Conservation (phyloP, 2,113 vertebrate genomes). For the Periophthalmus modestus region DNA sequence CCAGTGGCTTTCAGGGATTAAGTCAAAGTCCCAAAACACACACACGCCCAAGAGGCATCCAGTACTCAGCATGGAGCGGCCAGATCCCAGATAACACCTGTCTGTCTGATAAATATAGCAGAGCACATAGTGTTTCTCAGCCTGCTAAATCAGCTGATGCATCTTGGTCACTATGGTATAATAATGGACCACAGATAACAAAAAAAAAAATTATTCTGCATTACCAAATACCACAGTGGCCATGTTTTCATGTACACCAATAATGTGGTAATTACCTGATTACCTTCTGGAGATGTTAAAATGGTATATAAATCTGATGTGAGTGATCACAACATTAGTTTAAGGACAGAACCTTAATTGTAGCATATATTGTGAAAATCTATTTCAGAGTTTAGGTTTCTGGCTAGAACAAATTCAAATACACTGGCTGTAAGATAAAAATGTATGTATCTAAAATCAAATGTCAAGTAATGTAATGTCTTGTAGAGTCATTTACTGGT, state of each 20-base stretch:
- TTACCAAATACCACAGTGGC: no score
- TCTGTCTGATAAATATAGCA: slow-evolving; percentile 4
- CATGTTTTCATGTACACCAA: no score
- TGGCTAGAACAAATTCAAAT: no score
- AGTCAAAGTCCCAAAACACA: slow-evolving; percentile 32
- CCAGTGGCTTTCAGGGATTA: slow-evolving; percentile 52
- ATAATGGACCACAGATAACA: neutral
- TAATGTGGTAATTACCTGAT: no score
- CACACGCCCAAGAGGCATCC: neutral
- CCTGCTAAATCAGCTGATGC: neutral
- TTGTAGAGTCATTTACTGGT: neutral
- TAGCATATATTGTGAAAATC: no score
- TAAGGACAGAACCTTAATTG: no score
- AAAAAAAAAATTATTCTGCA: no score
- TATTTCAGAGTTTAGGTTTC: no score
- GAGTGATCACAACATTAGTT: no score
- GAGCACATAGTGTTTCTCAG: neutral
- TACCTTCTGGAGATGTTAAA: no score
- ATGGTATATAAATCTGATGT: no score
- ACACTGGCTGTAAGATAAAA: no score
- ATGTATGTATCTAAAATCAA: neutral
- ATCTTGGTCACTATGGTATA: neutral
- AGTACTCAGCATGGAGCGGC: neutral
- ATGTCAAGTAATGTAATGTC: neutral
- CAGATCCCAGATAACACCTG: neutral